Base-by-base conservation (phyloP, 2,888 invertebrate species). In the Lepeophtheirus nordmannii region DNA sequence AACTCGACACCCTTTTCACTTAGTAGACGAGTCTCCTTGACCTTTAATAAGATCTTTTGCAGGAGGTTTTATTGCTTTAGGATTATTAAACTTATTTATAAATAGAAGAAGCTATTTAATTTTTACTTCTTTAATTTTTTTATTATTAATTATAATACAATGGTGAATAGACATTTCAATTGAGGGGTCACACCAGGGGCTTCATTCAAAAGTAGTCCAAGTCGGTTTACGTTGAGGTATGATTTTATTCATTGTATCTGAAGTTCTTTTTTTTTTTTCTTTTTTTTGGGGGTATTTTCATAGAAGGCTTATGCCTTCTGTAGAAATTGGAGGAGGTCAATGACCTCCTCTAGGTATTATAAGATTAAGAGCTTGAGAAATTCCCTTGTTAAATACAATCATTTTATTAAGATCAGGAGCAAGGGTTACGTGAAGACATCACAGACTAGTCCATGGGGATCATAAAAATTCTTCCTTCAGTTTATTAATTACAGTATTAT, bases 21-120 rank as follows among this genome's bases (percentile, higher is more conserved):
- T 68, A 69, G 71, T 73, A 20, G 71, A 71, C 58, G 67, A 68
- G 38, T 72, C 71, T 11, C 72, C 72, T 17, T 73, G 73, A 69
- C 73, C 73, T 37, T 56, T 72, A 57, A 67, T 69, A 53, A 68
- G 68, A 10, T 70, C 72, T 23, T 22, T 71, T 17, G 69, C 70
- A 17, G 71, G 71, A 8, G 38, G 73, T 59, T 57, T 68, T 20
- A n/a, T 72, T 59, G 69, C 72, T 0, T 66, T 68, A 7, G 71
- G 72, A 0, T 22, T 72, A 53, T 68, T 70, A 8, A 69, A 68
- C 41, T 14, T 41, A 11, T 41, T 41, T 14, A 41, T 41, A 14
- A 41, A 11, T 14, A 41, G 41, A 11, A 41, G 41, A 14, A 11
- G 11, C 41, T 11, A 14, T 10, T 41, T 41, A 41, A 41, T 41